Evolutionary conservation across 2,888 invertebrate species (phyloP), one percentile per base, ranked within the genome.

Genomic region (Melipona beecheii): DNA sequence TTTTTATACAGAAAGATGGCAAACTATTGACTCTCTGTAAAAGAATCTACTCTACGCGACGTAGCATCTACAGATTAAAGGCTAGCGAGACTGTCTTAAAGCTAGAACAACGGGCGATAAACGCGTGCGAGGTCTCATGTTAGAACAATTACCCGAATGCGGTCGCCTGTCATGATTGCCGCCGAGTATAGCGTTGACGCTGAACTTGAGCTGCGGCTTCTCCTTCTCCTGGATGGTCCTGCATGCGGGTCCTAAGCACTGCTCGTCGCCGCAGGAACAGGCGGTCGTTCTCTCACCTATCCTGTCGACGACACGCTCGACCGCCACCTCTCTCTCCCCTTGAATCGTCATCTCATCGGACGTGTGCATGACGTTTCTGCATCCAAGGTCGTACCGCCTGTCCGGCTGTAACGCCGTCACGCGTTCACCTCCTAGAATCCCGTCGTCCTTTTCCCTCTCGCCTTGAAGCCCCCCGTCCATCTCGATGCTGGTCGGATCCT

Each of bases 121-220:
- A n/a, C 56, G 71, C 56, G 54, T 19, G 69, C 31, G 9, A 43
- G 27, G 21, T 15, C 52, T 62, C 24, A 62, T 62, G 71, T 70
- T 58, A 71, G 69, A 77, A 81, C 85, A 88, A 90, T 92, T 92
- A 94, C 94, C 94, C 85, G 93, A 90, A 91, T 93, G 93, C 36
- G 94, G 93, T 85, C 94, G 91, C 87, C 93, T 92, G 81, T 94
- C 93, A 86, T 95, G 94, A 89, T 97, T 96, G 86, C 95, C 95
- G 1, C 98, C 98, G 91, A 98, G 95, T 90, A 98, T 98, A 68
- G 98, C 98, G 95, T 97, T 98, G 86, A 98, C 98, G 96, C 98
- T 98, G 95, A 98, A 98, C 95, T 98, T 98, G 91, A 98, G 95
- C 93, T 97, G 96, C 31, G 98, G 98, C 92, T 98, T 98, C 83